phyloP scores from a whole-genome alignment of 2,113 vertebrate genomes.

The Xerus inauris region DNA sequence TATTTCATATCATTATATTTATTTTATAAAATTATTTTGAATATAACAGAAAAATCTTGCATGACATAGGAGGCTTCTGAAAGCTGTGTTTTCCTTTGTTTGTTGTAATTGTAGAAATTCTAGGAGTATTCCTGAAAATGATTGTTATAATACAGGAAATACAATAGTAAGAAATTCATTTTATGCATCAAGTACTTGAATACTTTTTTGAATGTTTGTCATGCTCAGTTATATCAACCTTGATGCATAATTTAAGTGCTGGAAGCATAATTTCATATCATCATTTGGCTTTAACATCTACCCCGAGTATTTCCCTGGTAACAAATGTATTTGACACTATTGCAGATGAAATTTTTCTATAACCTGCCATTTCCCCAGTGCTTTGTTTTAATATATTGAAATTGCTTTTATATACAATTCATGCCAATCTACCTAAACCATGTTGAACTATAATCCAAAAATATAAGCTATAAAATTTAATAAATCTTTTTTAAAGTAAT shows the following conservation, averaged over 20 bases:
- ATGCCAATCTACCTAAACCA: constrained; percentile 62
- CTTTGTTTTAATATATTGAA: constrained; percentile 70
- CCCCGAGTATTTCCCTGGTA: constrained; percentile 48
- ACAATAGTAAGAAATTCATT: constrained; percentile 35
- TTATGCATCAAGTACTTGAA: constrained; percentile 20
- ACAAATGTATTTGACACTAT: constrained; percentile 59
- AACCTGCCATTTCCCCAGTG: constrained; percentile 22
- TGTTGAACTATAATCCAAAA: constrained; percentile 58
- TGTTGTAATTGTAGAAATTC: constrained; percentile 2
- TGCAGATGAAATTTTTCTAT: constrained; percentile 60
- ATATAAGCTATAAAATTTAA: constrained; percentile 53
- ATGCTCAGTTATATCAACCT: constrained; percentile 49
- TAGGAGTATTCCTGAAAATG: constrained; percentile 16
- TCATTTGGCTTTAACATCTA: constrained; percentile 71
- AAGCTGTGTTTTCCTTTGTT: constrained; percentile 10
- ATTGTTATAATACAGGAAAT: constrained; percentile 34
- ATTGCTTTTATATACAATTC: constrained; percentile 61
- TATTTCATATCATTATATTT: background rate
- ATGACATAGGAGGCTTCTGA: background rate
- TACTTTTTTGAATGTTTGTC: constrained; percentile 30
- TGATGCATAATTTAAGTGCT: constrained; percentile 57
- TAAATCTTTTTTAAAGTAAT: constrained; percentile 56
- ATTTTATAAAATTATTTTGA: background rate
- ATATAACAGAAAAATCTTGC: background rate
- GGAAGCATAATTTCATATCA: constrained; percentile 49